Conservation (phyloP, 2,888 invertebrate genomes). For the Xanthostigma xanthostigma region DNA sequence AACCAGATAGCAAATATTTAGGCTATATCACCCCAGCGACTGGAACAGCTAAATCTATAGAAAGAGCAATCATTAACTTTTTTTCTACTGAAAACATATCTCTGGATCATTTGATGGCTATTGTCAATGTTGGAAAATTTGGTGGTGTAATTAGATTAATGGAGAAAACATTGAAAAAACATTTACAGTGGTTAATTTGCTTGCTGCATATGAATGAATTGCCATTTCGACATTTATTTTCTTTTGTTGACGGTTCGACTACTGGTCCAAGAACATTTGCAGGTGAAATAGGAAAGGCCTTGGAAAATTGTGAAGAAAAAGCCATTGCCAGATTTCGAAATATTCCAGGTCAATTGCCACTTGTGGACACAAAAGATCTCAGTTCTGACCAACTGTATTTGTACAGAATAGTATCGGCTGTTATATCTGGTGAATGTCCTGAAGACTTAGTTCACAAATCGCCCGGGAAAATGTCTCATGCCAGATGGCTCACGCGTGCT, state of each 20-base stretch:
- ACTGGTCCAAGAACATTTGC: conserved; percentile 15
- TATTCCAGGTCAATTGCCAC: neutral
- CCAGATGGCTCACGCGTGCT: conserved; percentile 14
- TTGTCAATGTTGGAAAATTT: too few relatives aligned
- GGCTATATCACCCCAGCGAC: too few relatives aligned
- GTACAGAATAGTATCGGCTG: conserved; percentile 8
- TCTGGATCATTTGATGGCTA: too few relatives aligned
- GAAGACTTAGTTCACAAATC: conserved; percentile 9
- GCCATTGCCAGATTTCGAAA: neutral
- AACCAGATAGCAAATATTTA: too few relatives aligned
- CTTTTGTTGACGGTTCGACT: conserved; percentile 14
- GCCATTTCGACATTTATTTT: conserved; percentile 16
- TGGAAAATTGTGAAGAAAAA: conserved; percentile 9
- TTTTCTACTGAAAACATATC: too few relatives aligned
- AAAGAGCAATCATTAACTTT: too few relatives aligned
- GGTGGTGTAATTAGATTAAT: conserved; percentile 5
- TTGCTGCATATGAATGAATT: conserved; percentile 16
- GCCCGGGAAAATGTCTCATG: conserved; percentile 12
- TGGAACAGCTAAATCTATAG: too few relatives aligned
- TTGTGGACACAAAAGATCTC: conserved; percentile 3
- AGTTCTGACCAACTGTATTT: conserved; percentile 14
- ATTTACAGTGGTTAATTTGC: conserved; percentile 16
- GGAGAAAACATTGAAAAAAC: conserved; percentile 11
- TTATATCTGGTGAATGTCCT: conserved; percentile 8
- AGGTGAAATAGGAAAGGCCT: conserved; percentile 16